Evolutionary conservation across 2,888 invertebrate species (phyloP), one percentile per base, ranked within the genome.

Genomic region (Urechis unicinctus): DNA sequence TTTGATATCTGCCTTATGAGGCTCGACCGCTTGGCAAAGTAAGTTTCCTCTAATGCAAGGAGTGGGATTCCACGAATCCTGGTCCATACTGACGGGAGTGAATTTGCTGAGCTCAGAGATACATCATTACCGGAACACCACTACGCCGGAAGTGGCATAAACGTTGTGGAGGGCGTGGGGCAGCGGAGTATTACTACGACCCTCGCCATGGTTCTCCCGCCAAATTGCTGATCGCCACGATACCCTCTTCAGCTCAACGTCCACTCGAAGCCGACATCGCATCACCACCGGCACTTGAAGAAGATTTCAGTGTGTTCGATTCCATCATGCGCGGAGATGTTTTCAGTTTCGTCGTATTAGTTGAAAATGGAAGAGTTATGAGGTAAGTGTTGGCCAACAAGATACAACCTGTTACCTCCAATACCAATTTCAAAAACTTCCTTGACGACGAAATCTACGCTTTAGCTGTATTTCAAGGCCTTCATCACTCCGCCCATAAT

Each of bases 91-190:
- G 0, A 80, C 86, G 71, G 81, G 87, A 54, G 84, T 86, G 0
- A 88, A 86, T 68, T 80, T 90, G 2, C 71, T 90, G 13, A 85
- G 85, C 0, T 79, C 90, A 1, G 88, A 88, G 21, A 83, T 86
- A 1, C 88, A 86, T 69, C n/a, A n/a, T 9, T 36, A 36, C 36
- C 36, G 9, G 17, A 13, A 13, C 9, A 9, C 9, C 9, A 36
- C 9, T 36, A 13, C 17, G 36, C 36, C 17, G 36, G 36, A 13
- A 36, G 36, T 36, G 36, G 36, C 36, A 36, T 36, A 9, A 36
- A 36, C 36, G 17, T 36, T 17, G n/a, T n/a, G 36, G 36, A 13
- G 36, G 36, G 17, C 17, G 9, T 36, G 36, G 36, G 17, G 36
- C 36, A 13, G 17, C 36, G 36, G 17, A 17, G 9, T 36, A 36